phyloP scores from a whole-genome alignment of 2,113 vertebrate genomes.

The Upupa epops region DNA sequence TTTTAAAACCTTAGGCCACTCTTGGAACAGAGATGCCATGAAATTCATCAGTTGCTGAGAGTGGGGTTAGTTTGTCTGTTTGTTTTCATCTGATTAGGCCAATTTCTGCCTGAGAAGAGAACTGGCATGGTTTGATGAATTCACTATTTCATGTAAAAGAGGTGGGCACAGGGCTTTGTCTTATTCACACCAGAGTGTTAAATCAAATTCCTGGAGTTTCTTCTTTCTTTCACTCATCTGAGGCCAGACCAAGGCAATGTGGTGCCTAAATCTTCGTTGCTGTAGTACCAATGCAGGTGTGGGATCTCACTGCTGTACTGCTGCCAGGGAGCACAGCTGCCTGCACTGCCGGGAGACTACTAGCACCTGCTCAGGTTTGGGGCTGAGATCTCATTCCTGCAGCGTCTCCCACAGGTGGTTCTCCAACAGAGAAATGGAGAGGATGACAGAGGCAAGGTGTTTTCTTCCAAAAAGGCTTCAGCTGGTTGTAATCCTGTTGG shows the following conservation, averaged over 20 bases:
- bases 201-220: fast-evolving
- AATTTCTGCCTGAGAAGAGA: background rate
- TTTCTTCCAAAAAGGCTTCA: background rate
- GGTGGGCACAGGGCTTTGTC: fast-evolving
- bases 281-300: background rate
- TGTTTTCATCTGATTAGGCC: background rate
- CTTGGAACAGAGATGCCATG: background rate
- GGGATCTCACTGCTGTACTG: fast-evolving
- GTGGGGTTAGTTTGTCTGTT: background rate
- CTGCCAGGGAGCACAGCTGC: fast-evolving
- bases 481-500: background rate
- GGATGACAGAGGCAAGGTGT: background rate
- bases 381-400: background rate
- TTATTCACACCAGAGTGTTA: background rate
- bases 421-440: background rate
- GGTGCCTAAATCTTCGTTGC: background rate
- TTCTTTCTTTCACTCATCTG: background rate
- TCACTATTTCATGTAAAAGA: background rate
- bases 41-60: background rate
- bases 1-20: background rate
- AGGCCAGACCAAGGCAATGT: fast-evolving
- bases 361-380: background rate
- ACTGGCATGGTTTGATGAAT: background rate
- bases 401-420: background rate
- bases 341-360: background rate